These are phyloP conservation scores for Agonopterix arenella DNA, from an alignment of 2,888 invertebrate species.

Conservation along the genomic window DNA sequence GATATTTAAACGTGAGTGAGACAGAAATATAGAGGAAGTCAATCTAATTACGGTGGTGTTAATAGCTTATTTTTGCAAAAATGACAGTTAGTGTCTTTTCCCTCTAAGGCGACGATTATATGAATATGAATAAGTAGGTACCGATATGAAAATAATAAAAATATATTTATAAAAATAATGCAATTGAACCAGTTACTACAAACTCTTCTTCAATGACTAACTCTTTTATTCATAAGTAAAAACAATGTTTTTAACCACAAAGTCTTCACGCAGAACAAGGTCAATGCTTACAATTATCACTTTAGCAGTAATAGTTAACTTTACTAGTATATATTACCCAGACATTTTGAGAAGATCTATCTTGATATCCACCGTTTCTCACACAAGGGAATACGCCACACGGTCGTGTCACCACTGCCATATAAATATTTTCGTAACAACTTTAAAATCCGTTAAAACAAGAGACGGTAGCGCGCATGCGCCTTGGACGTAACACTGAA, in stretches of 20 bases:
- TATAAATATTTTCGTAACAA: slow-evolving; percentile 49
- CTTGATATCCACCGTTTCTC: slow-evolving; percentile 44
- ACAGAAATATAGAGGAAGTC: too few relatives aligned
- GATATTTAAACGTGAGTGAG: too few relatives aligned
- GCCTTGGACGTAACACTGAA: slow-evolving; percentile 61
- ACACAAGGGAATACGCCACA: slow-evolving; percentile 61
- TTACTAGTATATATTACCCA: slow-evolving; percentile 49
- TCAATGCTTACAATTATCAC: slow-evolving; percentile 16
- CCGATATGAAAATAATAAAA: too few relatives aligned
- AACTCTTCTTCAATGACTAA: too few relatives aligned
- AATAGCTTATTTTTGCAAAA: too few relatives aligned
- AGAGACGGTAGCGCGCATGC: slow-evolving; percentile 63
- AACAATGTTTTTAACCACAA: neutral
- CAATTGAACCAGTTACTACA: too few relatives aligned
- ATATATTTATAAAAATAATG: too few relatives aligned
- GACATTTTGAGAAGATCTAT: slow-evolving; percentile 47
- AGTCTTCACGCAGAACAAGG: slow-evolving; percentile 19
- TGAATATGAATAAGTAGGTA: too few relatives aligned
- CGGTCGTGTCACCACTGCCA: slow-evolving; percentile 67
- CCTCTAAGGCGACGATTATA: too few relatives aligned
- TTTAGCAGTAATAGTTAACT: slow-evolving; percentile 10
- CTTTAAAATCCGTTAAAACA: slow-evolving; percentile 24
- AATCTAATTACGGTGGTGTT: too few relatives aligned
- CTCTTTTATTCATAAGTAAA: too few relatives aligned
- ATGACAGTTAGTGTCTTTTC: too few relatives aligned